Evolutionary conservation across 1,140 invertebrate species (phyloP), one percentile per base, ranked within the genome.

Genomic region (Chironomus striatipennis): DNA sequence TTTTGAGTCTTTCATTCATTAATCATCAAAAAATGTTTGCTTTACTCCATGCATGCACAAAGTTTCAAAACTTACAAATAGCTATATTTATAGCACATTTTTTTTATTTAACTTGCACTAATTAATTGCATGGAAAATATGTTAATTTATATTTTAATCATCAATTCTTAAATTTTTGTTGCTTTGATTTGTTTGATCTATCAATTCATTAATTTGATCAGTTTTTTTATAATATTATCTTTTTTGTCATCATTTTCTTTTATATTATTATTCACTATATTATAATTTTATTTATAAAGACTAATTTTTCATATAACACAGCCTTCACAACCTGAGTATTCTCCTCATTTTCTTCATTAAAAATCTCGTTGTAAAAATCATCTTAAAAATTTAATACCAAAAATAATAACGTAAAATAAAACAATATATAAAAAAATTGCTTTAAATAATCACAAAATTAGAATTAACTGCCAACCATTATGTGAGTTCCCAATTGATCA

Each of bases 321-420:
- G 65, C 65, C 65, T 70, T 70, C 65, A 70, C 65, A 70, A 70
- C 65, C 65, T 70, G 65, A 70, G 65, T 70, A 70, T 70, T 70
- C 65, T 18, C n/a, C n/a, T 20, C n/a, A 12, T 70, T 70, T 20
- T 70, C 10, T 70, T 18, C 6, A 2, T 34, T 34, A 34, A 2
- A 34, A 34, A 34, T 57, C 47, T n/a, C 47, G n/a, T 57, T 57
- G 9, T n/a, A 57, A 57, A 57, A 12, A 57, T 57, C 47, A n/a
- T 57, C n/a, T 57, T 57, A 12, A 10, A 12, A 12, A 2, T 57
- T 57, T n/a, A n/a, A n/a, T n/a, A n/a, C n/a, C n/a, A n/a, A n/a
- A n/a, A n/a, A n/a, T n/a, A n/a, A n/a, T n/a, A n/a, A n/a, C n/a
- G n/a, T n/a, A n/a, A n/a, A 12, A n/a, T n/a, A 12, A 57, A 57